A percentile compares a stretch with the other conserved stretches of the same genome.
These are phyloP conservation scores for Onthophagus sagittarius DNA, from an alignment of 2,888 invertebrate genomes.

Conservation along the genomic window DNA sequence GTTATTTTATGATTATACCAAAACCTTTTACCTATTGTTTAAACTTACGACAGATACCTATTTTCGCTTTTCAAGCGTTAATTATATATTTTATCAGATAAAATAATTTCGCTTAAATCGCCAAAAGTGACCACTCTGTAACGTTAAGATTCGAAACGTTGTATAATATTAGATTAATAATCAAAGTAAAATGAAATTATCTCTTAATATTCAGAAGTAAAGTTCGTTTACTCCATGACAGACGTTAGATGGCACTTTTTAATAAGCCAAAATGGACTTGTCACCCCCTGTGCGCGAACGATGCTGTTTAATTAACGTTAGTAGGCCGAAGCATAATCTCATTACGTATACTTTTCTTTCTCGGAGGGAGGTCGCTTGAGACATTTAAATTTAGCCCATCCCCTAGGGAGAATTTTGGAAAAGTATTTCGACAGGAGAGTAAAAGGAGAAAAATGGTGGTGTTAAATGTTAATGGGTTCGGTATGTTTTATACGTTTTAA, in stretches of 20 bases:
- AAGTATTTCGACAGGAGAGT: neutral
- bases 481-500: neutral
- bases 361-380: neutral
- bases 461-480: neutral
- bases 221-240: neutral
- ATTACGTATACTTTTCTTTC: neutral
- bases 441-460: neutral
- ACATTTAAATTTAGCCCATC: neutral
- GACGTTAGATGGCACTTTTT: neutral
- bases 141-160: too few relatives aligned
- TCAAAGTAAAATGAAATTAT: neutral
- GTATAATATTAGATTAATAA: too few relatives aligned
- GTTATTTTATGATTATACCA: too few relatives aligned
- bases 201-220: conserved; percentile 5
- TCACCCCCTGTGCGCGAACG: neutral
- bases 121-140: too few relatives aligned
- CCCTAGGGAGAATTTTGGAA: neutral
- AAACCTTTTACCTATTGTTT: too few relatives aligned
- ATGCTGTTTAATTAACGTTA: neutral
- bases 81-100: too few relatives aligned
- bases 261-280: neutral
- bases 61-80: too few relatives aligned
- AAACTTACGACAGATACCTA: too few relatives aligned
- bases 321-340: neutral
- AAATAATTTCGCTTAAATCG: too few relatives aligned